Evolutionary conservation across 2,888 invertebrate species (phyloP).

Genomic region (Lochmaea capreae): DNA sequence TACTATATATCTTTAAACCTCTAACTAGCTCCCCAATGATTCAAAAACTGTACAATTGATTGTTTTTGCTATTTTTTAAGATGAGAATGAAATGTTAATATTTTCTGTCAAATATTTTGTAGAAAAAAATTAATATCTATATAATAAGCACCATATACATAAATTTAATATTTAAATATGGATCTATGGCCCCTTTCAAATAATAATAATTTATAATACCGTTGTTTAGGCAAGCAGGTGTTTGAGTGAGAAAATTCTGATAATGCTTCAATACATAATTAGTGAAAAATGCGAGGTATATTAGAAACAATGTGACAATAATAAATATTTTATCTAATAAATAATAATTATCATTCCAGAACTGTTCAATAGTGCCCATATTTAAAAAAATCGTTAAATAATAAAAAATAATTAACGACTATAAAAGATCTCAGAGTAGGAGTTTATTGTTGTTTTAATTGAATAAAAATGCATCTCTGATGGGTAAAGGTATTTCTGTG

Average conservation of each 20-base stretch:
- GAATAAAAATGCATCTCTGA: conserved; percentile 4
- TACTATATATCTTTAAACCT: too few species aligned
- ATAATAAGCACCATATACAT: not conserved
- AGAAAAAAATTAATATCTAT: not conserved
- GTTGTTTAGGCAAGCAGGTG: not conserved
- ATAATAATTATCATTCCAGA: too few species aligned
- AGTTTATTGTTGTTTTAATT: not conserved
- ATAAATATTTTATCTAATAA: too few species aligned
- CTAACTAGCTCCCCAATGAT: too few species aligned
- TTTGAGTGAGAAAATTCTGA: not conserved
- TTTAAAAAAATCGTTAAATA: not conserved
- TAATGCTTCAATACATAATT: too few species aligned
- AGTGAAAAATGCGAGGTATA: too few species aligned
- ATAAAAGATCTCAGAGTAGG: conserved; percentile 7
- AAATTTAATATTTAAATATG: not conserved
- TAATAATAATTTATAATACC: not conserved
- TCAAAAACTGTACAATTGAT: too few species aligned
- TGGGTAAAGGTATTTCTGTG: not conserved
- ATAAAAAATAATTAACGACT: not conserved
- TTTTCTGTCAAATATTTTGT: not conserved
- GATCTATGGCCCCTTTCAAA: not conserved
- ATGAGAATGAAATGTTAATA: not conserved
- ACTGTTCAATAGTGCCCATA: too few species aligned
- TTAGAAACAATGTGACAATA: too few species aligned
- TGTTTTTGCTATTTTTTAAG: too few species aligned